These are phyloP conservation scores for Tachina lurida DNA, from an alignment of 2,888 invertebrate species.

Conservation along the genomic window DNA sequence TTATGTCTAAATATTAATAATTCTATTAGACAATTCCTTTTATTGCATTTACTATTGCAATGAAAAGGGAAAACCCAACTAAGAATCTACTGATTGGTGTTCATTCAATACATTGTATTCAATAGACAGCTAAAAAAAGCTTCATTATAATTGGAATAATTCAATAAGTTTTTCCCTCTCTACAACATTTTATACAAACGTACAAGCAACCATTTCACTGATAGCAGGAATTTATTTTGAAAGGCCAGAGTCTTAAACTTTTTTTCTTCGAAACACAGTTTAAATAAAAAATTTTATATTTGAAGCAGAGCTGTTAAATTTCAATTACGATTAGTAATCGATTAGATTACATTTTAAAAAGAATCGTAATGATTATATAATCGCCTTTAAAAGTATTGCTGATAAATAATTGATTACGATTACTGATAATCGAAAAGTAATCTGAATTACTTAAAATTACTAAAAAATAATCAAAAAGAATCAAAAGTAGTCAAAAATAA, in stretches of 20 bases:
- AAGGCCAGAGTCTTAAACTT: slow-evolving; percentile 19
- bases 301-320: too few species aligned
- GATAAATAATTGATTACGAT: too few species aligned
- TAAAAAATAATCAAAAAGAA: too few species aligned
- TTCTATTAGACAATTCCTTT: slow-evolving; percentile 33
- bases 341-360: too few species aligned
- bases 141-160: slow-evolving; percentile 60
- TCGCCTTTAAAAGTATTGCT: too few species aligned
- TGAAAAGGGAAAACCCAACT: not conserved
- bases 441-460: too few species aligned
- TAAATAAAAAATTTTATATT: too few species aligned
- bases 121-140: slow-evolving; percentile 58
- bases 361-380: too few species aligned
- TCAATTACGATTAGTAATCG: too few species aligned
- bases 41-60: slow-evolving; percentile 42
- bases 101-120: slow-evolving; percentile 37
- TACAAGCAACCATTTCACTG: slow-evolving; percentile 31
- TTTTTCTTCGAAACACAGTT: not conserved
- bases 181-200: slow-evolving; percentile 21
- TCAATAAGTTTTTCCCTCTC: slow-evolving; percentile 45
- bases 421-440: too few species aligned
- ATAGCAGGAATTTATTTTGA: slow-evolving; percentile 1
- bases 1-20: slow-evolving; percentile 55
- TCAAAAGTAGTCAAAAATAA: too few species aligned
- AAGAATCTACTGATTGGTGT: slow-evolving; percentile 46